Evolutionary conservation across 2,113 vertebrate genomes (phyloP).

Genomic region (Dinomys branickii): DNA sequence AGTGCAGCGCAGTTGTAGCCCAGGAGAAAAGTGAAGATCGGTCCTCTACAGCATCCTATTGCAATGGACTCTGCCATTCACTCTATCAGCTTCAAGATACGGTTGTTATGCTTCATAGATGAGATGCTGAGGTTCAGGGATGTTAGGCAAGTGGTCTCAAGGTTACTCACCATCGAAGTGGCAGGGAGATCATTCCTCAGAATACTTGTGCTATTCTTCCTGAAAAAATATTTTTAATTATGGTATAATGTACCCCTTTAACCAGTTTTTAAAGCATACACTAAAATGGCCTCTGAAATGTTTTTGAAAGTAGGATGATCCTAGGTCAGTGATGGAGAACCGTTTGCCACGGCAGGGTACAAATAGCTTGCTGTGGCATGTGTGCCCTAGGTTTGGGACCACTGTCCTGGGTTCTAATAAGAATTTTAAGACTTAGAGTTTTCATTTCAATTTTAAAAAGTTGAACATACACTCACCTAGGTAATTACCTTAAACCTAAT

Average conservation of each 20-base stretch:
- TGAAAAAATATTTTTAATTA: not conserved
- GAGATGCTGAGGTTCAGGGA: not conserved
- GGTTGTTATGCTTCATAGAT: not conserved
- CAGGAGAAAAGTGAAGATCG: not conserved
- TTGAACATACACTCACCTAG: not conserved
- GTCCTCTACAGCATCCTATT: not conserved
- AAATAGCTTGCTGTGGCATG: too few species aligned
- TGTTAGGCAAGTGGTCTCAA: not conserved
- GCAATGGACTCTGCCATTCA: not conserved
- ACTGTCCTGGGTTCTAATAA: not conserved
- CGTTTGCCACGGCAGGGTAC: too few species aligned
- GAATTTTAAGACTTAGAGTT: not conserved
- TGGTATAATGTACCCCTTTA: not conserved
- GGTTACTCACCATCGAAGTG: not conserved
- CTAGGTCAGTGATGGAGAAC: not conserved
- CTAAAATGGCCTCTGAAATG: not conserved
- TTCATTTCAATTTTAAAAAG: slow-evolving; percentile 7
- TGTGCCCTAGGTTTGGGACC: too few species aligned
- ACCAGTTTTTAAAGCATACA: not conserved
- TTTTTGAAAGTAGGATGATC: not conserved
- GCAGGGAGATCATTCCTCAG: not conserved
- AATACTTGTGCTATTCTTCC: not conserved
- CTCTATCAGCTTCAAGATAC: not conserved
- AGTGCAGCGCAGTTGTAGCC: not conserved
- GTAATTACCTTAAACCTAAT: not conserved